Evolutionary conservation across 2,797 vertebrate genomes (phyloP).

Genomic region (Channallabes apus): DNA sequence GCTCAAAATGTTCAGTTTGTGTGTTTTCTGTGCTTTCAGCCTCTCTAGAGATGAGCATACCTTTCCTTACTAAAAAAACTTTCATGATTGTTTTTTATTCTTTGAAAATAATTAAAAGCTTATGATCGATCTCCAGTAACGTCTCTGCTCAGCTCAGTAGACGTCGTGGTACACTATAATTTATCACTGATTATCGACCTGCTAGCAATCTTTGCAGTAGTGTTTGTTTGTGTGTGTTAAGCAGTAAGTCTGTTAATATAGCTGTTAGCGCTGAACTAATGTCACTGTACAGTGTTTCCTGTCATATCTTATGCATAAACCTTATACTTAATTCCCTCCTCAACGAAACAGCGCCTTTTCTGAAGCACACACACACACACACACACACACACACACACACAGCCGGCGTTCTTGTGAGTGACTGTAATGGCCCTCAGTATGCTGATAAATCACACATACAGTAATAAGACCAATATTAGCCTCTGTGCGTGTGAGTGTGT

Average conservation of each 20-base stretch:
- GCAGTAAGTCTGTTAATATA: neutral
- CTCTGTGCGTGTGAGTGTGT: neutral
- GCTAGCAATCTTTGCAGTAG: neutral
- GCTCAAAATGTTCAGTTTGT: neutral
- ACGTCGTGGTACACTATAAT: neutral
- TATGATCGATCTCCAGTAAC: neutral
- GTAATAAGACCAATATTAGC: slow-evolving; percentile 18
- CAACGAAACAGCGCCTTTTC: neutral
- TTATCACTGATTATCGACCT: neutral
- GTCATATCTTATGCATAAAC: neutral
- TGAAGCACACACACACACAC: neutral
- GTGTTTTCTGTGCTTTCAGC: neutral
- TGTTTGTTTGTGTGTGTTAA: slow-evolving; percentile 8
- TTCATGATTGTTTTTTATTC: neutral
- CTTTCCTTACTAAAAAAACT: neutral
- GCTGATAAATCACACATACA: slow-evolving; percentile 23
- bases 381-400: slow-evolving; percentile 4
- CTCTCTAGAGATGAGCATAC: neutral
- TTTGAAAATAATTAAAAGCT: neutral
- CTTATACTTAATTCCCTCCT: neutral
- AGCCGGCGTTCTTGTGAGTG: neutral
- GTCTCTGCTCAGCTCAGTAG: neutral
- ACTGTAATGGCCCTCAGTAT: slow-evolving; percentile 26
- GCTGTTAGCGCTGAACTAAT: slow-evolving; percentile 1
- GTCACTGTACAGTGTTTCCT: neutral